A percentile compares a stretch with the other conserved stretches of the same genome.
These are phyloP conservation scores for Wiebesia pumilae DNA, from an alignment of 1,140 invertebrate species.

Conservation along the genomic window DNA sequence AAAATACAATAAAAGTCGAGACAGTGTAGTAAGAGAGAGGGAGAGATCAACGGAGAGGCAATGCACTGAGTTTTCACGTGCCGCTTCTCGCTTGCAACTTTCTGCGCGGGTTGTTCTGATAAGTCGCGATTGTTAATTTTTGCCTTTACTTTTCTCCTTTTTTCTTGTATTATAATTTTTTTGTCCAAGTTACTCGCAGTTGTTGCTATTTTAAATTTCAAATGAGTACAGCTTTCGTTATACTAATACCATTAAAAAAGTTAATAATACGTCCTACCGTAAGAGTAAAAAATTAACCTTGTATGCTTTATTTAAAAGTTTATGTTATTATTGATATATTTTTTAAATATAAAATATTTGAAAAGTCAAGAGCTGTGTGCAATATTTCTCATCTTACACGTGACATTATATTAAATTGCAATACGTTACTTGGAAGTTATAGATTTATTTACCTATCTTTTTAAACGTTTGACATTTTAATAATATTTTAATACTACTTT, in stretches of 20 bases:
- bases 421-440: too few relatives aligned
- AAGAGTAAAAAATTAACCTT: slow-evolving; percentile 24
- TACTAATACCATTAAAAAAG: slow-evolving; percentile 30
- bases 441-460: too few relatives aligned
- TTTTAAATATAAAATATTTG: not conserved
- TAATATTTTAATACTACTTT: too few relatives aligned
- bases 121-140: slow-evolving; percentile 52
- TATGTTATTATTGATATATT: not conserved
- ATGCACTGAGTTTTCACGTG: slow-evolving; percentile 30
- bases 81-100: slow-evolving; percentile 24
- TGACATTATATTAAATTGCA: too few relatives aligned
- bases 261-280: not conserved
- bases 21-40: not conserved
- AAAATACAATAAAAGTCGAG: slow-evolving; percentile 72
- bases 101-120: slow-evolving; percentile 37
- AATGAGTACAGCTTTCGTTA: slow-evolving; percentile 32
- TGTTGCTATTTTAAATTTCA: slow-evolving; percentile 48
- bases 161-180: slow-evolving; percentile 36
- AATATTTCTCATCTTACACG: too few relatives aligned
- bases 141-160: slow-evolving; percentile 19
- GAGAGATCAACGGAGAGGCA: slow-evolving; percentile 3
- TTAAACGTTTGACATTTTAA: too few relatives aligned
- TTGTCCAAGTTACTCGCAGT: not conserved
- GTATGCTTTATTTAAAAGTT: not conserved
- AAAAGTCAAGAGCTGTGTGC: too few relatives aligned